Conservation (phyloP, 2,113 vertebrate species). For the Cryptotis parvus region DNA sequence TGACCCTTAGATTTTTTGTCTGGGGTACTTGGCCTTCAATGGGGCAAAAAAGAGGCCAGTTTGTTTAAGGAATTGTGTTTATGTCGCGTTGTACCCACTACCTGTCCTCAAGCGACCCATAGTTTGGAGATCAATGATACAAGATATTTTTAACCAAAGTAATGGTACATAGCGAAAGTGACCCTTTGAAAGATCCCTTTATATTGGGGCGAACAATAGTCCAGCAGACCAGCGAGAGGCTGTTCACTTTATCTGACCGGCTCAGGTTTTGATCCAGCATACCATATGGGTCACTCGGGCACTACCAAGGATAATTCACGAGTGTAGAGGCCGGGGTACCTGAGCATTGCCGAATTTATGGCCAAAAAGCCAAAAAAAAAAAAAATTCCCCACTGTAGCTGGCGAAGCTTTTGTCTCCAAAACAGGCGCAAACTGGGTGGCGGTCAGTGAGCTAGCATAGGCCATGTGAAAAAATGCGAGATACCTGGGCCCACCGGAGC, state of each 20-base stretch:
- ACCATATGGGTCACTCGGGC: too few species aligned
- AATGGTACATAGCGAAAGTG: background rate
- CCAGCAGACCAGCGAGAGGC: too few species aligned
- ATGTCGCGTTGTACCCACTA: background rate
- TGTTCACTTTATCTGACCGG: too few species aligned
- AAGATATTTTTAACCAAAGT: slow-evolving; percentile 35
- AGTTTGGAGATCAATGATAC: background rate
- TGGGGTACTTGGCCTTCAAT: slow-evolving; percentile 1
- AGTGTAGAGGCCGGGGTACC: too few species aligned
- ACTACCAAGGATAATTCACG: too few species aligned
- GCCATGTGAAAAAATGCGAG: slow-evolving; percentile 27
- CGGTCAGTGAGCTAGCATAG: background rate
- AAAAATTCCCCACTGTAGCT: too few species aligned
- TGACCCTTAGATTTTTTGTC: slow-evolving; percentile 46
- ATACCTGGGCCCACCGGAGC: background rate
- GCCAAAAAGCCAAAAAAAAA: too few species aligned
- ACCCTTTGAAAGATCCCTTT: too few species aligned
- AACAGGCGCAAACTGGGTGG: background rate
- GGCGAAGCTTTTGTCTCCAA: background rate
- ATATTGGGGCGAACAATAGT: too few species aligned
- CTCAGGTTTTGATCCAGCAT: too few species aligned
- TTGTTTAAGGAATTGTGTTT: background rate
- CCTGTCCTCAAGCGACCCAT: background rate
- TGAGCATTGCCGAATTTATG: too few species aligned
- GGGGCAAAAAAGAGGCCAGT: background rate